These are phyloP conservation scores for Bos taurus DNA, from an alignment of 2,113 vertebrate genomes.

Conservation along the genomic window ARS-UCD2.0 NC_037332.1:63384501-63385000, in stretches of 20 bases:
- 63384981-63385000: neutral
- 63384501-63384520: neutral
- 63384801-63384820: neutral
- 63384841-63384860: neutral
- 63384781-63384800: neutral
- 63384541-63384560: neutral
- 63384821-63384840: neutral
- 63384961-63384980: neutral
- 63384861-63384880: neutral
- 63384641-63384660: neutral
- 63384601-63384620: neutral
- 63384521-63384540: neutral
- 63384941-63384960: neutral
- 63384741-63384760: neutral
- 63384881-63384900: neutral
- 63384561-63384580: neutral
- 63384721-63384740: neutral
- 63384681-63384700: neutral
- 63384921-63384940: neutral
- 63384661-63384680: neutral
- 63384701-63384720: neutral
- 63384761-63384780: neutral
- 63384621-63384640: neutral
- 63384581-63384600: neutral
- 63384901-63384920: neutral